These are phyloP conservation scores for Napeogenes inachia DNA, from an alignment of 2,888 invertebrate species.

Conservation along the genomic window DNA sequence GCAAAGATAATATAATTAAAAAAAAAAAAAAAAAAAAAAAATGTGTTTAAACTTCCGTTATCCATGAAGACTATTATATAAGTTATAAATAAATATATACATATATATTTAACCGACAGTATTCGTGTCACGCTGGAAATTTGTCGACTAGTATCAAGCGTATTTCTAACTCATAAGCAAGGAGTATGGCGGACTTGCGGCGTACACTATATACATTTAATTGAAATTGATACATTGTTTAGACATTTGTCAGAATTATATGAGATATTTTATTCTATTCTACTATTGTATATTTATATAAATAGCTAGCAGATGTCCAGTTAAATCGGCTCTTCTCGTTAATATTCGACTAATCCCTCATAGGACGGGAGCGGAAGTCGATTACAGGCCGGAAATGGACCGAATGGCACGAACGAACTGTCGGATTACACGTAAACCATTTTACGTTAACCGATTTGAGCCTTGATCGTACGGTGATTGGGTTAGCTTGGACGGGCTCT, in stretches of 20 bases:
- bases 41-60: too few relatives aligned
- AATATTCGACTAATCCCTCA: slow-evolving; percentile 34
- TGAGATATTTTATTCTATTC: background rate
- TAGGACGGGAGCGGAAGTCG: slow-evolving; percentile 47
- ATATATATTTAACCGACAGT: too few relatives aligned
- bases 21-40: too few relatives aligned
- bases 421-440: slow-evolving; percentile 32
- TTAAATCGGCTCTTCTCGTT: slow-evolving; percentile 15
- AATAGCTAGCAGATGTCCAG: slow-evolving; percentile 5
- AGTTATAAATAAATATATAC: too few relatives aligned
- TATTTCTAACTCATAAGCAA: too few relatives aligned
- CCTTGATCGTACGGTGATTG: slow-evolving; percentile 28
- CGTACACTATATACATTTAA: too few relatives aligned
- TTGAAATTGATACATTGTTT: too few relatives aligned
- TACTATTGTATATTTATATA: background rate
- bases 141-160: too few relatives aligned
- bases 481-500: slow-evolving; percentile 15
- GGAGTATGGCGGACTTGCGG: too few relatives aligned
- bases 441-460: slow-evolving; percentile 31
- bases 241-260: background rate
- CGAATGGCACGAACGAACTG: slow-evolving; percentile 31
- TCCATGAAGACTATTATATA: too few relatives aligned
- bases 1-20: too few relatives aligned
- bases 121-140: too few relatives aligned
- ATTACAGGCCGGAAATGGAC: slow-evolving; percentile 59